Evolutionary conservation across 2,113 vertebrate species (phyloP).

Genomic region (Sinocyclocheilus anshuiensis): DNA sequence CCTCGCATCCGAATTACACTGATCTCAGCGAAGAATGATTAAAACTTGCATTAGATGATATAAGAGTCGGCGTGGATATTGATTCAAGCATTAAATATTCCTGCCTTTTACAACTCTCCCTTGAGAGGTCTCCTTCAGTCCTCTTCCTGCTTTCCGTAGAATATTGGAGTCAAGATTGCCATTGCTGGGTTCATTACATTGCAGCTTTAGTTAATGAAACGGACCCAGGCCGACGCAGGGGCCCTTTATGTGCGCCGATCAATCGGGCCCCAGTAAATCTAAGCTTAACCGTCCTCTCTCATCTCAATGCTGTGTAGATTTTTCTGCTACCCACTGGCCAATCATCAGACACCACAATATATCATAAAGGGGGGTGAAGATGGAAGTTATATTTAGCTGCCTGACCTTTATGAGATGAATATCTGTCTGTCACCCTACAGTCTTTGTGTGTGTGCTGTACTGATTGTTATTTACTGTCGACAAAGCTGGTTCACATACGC

Average conservation of each 20-base stretch:
- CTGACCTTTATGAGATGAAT: conserved; percentile 66
- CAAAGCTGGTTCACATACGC: not conserved
- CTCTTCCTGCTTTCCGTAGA: conserved; percentile 19
- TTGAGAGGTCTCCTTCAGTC: not conserved
- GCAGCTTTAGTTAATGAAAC: conserved; percentile 56
- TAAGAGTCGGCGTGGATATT: conserved; percentile 86
- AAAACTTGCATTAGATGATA: conserved; percentile 94
- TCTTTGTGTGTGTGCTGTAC: conserved; percentile 10
- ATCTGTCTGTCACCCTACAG: conserved; percentile 15
- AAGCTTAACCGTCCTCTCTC: conserved; percentile 25
- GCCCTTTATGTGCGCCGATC: conserved; percentile 41
- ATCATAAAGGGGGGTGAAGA: conserved; percentile 70
- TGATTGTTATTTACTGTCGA: conserved; percentile 37
- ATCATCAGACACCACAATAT: conserved; percentile 69
- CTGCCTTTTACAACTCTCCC: conserved; percentile 36
- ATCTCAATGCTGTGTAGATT: conserved; percentile 38
- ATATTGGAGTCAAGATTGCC: conserved; percentile 31
- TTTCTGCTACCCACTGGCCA: conserved; percentile 63
- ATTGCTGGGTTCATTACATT: conserved; percentile 55
- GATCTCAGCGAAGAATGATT: conserved; percentile 87
- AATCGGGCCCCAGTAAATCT: conserved; percentile 45
- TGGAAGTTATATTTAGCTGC: conserved; percentile 73
- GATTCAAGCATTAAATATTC: conserved; percentile 82
- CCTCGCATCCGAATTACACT: conserved; percentile 90
- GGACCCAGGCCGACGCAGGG: conserved; percentile 14